Conservation (phyloP, 2,797 vertebrate species). For the Danio kyathit region DNA sequence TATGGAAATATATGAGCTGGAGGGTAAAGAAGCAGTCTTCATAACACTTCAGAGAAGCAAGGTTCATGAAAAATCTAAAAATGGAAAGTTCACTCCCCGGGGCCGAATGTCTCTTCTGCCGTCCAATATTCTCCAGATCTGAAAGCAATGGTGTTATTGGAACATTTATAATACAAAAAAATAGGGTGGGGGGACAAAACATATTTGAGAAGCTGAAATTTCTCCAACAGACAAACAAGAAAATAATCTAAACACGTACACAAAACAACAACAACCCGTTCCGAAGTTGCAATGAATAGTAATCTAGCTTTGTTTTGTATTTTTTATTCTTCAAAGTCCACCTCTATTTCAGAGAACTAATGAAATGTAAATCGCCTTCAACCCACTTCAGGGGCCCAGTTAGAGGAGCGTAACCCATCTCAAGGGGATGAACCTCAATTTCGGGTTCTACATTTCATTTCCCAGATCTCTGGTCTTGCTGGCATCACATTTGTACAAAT, state of each 20-base stretch:
- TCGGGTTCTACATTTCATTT: slow-evolving; percentile 17
- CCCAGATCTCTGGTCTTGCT: slow-evolving; percentile 29
- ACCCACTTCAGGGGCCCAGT: slow-evolving; percentile 22
- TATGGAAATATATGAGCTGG: slow-evolving; percentile 59
- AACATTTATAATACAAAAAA: slow-evolving; percentile 44
- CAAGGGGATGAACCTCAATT: slow-evolving; percentile 16
- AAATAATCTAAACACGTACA: background rate
- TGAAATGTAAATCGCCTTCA: slow-evolving; percentile 2
- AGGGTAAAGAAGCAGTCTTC: slow-evolving; percentile 52
- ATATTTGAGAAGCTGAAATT: slow-evolving; percentile 7
- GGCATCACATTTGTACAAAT: slow-evolving; percentile 28
- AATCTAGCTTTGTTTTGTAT: background rate
- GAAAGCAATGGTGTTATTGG: slow-evolving; percentile 44
- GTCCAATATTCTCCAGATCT: slow-evolving; percentile 30
- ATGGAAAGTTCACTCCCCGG: slow-evolving; percentile 44
- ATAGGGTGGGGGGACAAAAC: slow-evolving; percentile 22
- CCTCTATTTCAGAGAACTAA: slow-evolving; percentile 4
- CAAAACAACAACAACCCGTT: background rate
- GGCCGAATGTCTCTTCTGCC: slow-evolving; percentile 47
- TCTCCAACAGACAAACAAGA: slow-evolving; percentile 1
- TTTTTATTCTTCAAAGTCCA: background rate
- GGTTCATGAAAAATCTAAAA: slow-evolving; percentile 55
- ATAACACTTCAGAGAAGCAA: slow-evolving; percentile 50
- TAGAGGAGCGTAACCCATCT: slow-evolving; percentile 1
- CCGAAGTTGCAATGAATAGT: background rate